Conservation (phyloP, 2,113 vertebrate species). For the Ailurus styani region DNA sequence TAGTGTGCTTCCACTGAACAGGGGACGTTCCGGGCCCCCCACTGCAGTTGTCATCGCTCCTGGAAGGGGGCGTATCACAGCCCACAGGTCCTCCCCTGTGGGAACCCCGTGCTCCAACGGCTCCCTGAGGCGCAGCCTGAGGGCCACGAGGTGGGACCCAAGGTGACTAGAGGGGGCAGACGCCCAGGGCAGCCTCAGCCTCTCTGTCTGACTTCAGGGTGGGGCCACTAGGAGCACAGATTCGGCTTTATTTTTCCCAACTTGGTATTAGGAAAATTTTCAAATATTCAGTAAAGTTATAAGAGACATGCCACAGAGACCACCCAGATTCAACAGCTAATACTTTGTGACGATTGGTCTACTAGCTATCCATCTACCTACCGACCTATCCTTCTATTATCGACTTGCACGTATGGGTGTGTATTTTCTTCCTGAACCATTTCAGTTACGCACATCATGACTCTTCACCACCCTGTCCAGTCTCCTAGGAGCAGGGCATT, state of each 20-base stretch:
- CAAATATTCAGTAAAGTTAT: neutral
- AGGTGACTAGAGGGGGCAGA: neutral
- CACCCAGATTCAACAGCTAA: neutral
- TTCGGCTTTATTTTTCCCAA: neutral
- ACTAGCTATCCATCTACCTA: too few relatives aligned
- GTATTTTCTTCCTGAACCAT: neutral
- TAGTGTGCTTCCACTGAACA: accelerated
- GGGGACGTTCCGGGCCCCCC: neutral
- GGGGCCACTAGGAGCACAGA: neutral
- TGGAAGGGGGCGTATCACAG: neutral
- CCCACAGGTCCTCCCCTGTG: neutral
- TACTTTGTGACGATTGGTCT: neutral
- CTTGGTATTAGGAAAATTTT: neutral
- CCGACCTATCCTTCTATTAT: too few relatives aligned
- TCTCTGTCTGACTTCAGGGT: neutral
- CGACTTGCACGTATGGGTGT: neutral
- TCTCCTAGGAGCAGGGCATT: neutral
- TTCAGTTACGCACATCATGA: neutral
- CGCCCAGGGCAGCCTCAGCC: neutral
- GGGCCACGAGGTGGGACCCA: neutral
- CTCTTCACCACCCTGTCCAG: neutral
- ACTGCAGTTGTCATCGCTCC: neutral
- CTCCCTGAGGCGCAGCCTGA: neutral
- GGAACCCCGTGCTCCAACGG: accelerated
- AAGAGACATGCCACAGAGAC: neutral